phyloP scores from a whole-genome alignment of 1,140 invertebrate genomes.

The Aphelinus atriplicis region DNA sequence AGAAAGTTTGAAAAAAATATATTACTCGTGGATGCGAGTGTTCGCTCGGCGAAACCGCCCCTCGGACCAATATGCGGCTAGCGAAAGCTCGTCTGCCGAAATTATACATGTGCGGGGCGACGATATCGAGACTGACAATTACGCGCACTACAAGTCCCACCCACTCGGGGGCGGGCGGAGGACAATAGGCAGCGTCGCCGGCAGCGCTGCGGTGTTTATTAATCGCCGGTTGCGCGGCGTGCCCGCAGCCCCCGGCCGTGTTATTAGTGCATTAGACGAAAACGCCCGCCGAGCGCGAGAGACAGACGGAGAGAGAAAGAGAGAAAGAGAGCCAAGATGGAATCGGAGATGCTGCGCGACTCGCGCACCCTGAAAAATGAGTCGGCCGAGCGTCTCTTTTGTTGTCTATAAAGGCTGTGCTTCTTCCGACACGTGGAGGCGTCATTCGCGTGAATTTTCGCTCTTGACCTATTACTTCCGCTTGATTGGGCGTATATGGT shows the following conservation, averaged over 20 bases:
- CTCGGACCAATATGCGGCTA: no score
- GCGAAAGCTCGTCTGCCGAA: neutral
- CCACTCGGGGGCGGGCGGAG: slow-evolving; percentile 37
- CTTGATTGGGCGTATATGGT: no score
- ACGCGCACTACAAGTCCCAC: slow-evolving; percentile 46
- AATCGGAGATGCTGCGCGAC: no score
- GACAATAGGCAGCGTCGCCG: slow-evolving; percentile 20
- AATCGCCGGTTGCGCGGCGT: slow-evolving; percentile 55
- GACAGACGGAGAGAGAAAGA: neutral
- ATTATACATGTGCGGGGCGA: slow-evolving; percentile 15
- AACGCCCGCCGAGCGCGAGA: slow-evolving; percentile 49
- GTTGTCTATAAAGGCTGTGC: no score
- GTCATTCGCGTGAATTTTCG: no score
- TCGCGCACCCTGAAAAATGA: no score
- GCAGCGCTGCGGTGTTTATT: slow-evolving; percentile 52
- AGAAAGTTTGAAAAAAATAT: no score
- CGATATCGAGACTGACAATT: slow-evolving; percentile 43
- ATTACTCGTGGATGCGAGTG: no score
- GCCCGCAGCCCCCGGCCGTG: slow-evolving; percentile 49
- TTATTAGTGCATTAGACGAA: slow-evolving; percentile 63
- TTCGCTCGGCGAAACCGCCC: no score
- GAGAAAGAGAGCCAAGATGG: neutral
- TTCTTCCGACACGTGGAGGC: no score
- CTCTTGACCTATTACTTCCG: no score
- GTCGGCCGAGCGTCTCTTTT: no score